phyloP scores from a whole-genome alignment of 2,797 vertebrate species.

The Propithecus perrieri region DNA sequence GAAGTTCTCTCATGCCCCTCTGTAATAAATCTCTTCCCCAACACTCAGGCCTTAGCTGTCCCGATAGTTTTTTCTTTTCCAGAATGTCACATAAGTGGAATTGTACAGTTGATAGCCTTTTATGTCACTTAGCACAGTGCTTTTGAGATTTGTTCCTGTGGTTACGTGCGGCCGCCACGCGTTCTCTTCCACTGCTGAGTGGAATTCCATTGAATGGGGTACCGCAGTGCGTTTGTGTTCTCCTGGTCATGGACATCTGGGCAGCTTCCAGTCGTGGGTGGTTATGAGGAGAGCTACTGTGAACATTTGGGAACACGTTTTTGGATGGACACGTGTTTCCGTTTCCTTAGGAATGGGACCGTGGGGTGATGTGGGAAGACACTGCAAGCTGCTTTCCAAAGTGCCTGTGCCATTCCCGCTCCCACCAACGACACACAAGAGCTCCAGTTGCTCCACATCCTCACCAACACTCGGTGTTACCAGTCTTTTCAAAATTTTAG shows the following conservation, averaged over 20 bases:
- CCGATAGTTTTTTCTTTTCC: background rate
- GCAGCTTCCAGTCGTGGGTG: background rate
- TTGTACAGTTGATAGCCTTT: background rate
- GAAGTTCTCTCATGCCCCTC: background rate
- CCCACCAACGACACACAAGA: rapidly evolving
- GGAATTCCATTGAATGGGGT: rapidly evolving
- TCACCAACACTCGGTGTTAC: background rate
- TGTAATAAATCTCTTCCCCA: background rate
- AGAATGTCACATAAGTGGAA: background rate
- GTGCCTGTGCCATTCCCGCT: background rate
- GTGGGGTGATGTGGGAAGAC: background rate
- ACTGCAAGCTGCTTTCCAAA: background rate
- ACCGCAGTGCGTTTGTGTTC: rapidly evolving
- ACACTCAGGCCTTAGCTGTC: background rate
- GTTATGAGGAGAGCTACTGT: background rate
- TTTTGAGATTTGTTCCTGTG: background rate
- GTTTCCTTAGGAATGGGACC: background rate
- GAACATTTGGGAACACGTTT: background rate
- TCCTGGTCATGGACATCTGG: background rate
- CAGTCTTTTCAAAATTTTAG: background rate
- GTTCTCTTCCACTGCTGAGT: background rate
- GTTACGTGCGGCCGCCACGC: rapidly evolving
- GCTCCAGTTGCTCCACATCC: rapidly evolving
- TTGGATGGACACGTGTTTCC: background rate
- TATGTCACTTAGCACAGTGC: background rate